Evolutionary conservation across 1,140 invertebrate species (phyloP), one percentile per base, ranked within the genome.

Genomic region (Coelopa frigida): DNA sequence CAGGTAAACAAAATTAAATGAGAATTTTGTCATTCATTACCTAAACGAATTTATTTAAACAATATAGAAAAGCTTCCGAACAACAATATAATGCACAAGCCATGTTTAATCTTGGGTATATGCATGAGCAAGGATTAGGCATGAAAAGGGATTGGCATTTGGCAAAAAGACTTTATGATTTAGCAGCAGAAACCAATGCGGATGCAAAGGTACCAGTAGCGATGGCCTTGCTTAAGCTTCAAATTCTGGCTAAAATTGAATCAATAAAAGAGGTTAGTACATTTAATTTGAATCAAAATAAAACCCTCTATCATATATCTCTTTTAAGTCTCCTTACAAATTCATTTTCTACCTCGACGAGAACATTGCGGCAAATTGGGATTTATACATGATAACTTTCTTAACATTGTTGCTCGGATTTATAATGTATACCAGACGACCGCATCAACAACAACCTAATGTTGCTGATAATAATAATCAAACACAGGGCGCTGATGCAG

Each of bases 51-150:
- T 33, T 3, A 8, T 26, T 11, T 7, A 35, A 14, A n/a, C n/a
- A n/a, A n/a, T n/a, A 81, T 70, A 81, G 93, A 53, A 79, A 90
- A 44, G 96, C 96, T 0, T 93, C 91, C 2, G 95, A 98, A 47
- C 87, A 93, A 53, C 90, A 97, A 54, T 85, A 92, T 59, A 97
- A 94, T 73, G 89, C 96, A 1, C 96, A 99, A 68, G 96, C 97
- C 5, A 95, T 97, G 84, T 99, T 99, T 65, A 99, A 99, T 74
- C 78, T 99, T 35, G 96, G 92, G 3, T 99, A 98, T 66, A 99
- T 99, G 96, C 94, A 99, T 70, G 95, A 99, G 72, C 87, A 90
- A 58, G 96, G 96, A 0, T 75, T 98, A 15, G 96, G 96, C 5
- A 83, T 97, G 71, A 74, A 79, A 4, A 75, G 77, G 49, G 86